Evolutionary conservation across 2,797 vertebrate genomes (phyloP).

Genomic region (Pangasius djambal): DNA sequence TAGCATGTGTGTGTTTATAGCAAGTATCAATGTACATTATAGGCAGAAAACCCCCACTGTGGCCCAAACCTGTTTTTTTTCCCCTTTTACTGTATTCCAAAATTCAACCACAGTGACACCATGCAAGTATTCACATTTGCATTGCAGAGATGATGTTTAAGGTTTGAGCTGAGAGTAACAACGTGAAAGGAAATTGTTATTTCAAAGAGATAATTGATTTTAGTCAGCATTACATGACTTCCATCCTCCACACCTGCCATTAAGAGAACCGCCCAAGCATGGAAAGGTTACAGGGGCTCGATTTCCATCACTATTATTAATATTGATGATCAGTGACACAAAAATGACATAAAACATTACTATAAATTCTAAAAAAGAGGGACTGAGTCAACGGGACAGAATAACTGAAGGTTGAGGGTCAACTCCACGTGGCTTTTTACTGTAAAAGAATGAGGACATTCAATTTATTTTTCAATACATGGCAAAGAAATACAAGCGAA

Average conservation of each 20-base stretch:
- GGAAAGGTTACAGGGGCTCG: background rate
- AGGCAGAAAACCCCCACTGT: background rate
- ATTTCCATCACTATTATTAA: background rate
- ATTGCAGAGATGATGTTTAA: background rate
- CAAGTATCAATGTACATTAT: background rate
- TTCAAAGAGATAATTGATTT: background rate
- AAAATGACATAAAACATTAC: background rate
- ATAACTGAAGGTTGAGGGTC: background rate
- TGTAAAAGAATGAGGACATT: background rate
- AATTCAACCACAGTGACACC: background rate
- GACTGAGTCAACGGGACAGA: background rate
- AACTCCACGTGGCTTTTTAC: background rate
- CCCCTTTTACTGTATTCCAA: background rate
- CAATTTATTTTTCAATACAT: background rate
- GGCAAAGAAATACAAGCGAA: background rate
- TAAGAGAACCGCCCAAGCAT: background rate
- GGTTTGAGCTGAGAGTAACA: background rate
- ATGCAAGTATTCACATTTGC: background rate
- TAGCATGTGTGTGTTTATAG: background rate
- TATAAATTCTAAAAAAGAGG: background rate
- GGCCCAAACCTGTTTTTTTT: background rate
- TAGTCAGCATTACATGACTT: background rate
- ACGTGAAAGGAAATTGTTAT: background rate
- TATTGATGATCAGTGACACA: conserved; percentile 4
- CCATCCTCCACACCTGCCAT: background rate